These are phyloP conservation scores for Gobius niger DNA, from an alignment of 2,113 vertebrate species.

Conservation along the genomic window DNA sequence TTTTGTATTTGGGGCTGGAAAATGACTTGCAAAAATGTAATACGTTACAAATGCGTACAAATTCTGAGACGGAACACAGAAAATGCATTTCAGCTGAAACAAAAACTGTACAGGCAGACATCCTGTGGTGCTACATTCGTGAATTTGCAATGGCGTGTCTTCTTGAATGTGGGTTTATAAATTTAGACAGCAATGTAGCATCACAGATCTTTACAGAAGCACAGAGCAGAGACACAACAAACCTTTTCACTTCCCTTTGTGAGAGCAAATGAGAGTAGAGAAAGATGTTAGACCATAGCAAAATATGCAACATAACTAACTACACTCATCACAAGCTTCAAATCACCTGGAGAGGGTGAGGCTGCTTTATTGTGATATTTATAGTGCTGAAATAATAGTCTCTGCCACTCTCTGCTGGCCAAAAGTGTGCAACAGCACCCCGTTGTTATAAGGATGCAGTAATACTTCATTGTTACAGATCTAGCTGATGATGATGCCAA, in stretches of 20 bases:
- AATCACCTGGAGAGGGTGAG: neutral
- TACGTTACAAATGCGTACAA: neutral
- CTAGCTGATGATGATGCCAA: no score
- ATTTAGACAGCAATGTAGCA: conserved; percentile 13
- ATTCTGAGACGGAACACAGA: neutral
- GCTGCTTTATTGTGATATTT: neutral
- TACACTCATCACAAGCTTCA: conserved; percentile 6
- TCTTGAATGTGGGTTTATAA: neutral
- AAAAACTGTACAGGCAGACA: conserved; percentile 3
- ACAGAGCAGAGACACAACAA: conserved; percentile 61
- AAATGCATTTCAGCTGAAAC: neutral
- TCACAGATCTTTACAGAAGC: conserved; percentile 35
- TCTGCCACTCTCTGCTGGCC: conserved; percentile 16
- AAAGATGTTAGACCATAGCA: conserved; percentile 54
- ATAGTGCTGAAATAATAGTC: no score
- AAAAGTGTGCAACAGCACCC: neutral
- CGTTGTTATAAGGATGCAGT: neutral
- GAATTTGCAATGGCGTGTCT: neutral
- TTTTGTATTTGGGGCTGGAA: conserved; percentile 1
- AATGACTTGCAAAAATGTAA: neutral
- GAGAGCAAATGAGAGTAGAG: conserved; percentile 68
- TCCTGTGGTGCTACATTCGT: neutral
- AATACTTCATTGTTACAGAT: neutral
- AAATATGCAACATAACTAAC: conserved; percentile 26
- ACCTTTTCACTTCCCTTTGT: conserved; percentile 83